These are phyloP conservation scores for Glyptemys insculpta DNA, from an alignment of 2,797 vertebrate genomes.

Conservation along the genomic window DNA sequence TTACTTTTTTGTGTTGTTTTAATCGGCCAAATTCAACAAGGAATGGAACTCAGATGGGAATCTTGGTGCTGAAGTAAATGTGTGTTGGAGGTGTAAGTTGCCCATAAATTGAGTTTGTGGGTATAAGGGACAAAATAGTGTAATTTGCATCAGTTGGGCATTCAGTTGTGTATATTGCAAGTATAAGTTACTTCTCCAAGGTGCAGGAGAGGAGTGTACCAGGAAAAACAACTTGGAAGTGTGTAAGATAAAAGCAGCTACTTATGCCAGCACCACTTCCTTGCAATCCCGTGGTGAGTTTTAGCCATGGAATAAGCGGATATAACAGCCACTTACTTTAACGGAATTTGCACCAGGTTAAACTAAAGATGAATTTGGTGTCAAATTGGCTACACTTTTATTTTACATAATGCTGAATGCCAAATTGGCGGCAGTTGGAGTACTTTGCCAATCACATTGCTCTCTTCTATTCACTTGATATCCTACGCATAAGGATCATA, in stretches of 20 bases:
- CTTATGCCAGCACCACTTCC: not conserved
- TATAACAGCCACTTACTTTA: not conserved
- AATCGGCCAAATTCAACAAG: not conserved
- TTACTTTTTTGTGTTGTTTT: not conserved
- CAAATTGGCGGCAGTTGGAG: not conserved
- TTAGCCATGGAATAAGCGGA: accelerated
- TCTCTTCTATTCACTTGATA: not conserved
- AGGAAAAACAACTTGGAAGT: not conserved
- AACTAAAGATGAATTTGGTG: not conserved
- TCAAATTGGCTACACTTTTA: not conserved
- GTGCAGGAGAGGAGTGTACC: not conserved
- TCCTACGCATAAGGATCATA: not conserved
- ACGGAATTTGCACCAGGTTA: not conserved
- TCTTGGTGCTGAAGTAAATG: not conserved
- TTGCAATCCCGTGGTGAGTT: not conserved
- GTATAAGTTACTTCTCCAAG: not conserved
- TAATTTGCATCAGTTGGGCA: not conserved
- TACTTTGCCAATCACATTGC: not conserved
- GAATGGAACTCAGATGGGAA: not conserved
- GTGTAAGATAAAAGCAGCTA: accelerated
- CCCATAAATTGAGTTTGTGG: no score
- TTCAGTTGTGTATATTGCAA: accelerated
- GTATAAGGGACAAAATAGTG: not conserved
- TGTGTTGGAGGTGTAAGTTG: accelerated
- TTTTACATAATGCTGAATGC: not conserved